Evolutionary conservation across 2,113 vertebrate genomes (phyloP).

Genomic region (Pleuronectes platessa): DNA sequence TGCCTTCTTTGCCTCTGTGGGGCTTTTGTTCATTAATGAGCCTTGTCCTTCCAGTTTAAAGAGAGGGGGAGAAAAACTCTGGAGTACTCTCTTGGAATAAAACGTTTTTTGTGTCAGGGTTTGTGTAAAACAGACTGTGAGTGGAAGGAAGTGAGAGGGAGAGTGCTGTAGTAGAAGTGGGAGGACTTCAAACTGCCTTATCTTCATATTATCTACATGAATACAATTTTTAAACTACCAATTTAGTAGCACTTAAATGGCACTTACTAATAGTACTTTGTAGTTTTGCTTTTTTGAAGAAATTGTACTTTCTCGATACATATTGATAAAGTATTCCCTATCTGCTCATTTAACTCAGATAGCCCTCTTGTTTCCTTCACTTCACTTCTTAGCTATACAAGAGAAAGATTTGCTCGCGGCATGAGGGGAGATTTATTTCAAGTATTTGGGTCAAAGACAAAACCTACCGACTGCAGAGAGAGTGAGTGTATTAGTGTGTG

Average conservation of each 20-base stretch:
- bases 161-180: neutral
- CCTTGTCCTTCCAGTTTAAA: conserved; percentile 11
- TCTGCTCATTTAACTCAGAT: conserved; percentile 27
- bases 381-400: conserved; percentile 9
- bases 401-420: conserved; percentile 28
- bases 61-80: neutral
- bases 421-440: conserved; percentile 43
- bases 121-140: neutral
- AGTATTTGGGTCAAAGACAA: conserved; percentile 81
- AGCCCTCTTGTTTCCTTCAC: neutral
- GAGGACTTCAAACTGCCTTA: neutral
- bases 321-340: neutral
- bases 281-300: no score
- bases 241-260: no score
- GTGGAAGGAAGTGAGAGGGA: neutral
- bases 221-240: no score
- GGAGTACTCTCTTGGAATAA: neutral
- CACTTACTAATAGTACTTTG: no score
- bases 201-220: neutral
- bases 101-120: conserved; percentile 1
- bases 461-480: conserved; percentile 45
- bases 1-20: neutral
- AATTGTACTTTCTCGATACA: no score
- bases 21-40: neutral
- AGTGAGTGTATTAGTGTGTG: conserved; percentile 9